These are phyloP conservation scores for Coleophora deauratella DNA, from an alignment of 2,888 invertebrate species.

Conservation along the genomic window DNA sequence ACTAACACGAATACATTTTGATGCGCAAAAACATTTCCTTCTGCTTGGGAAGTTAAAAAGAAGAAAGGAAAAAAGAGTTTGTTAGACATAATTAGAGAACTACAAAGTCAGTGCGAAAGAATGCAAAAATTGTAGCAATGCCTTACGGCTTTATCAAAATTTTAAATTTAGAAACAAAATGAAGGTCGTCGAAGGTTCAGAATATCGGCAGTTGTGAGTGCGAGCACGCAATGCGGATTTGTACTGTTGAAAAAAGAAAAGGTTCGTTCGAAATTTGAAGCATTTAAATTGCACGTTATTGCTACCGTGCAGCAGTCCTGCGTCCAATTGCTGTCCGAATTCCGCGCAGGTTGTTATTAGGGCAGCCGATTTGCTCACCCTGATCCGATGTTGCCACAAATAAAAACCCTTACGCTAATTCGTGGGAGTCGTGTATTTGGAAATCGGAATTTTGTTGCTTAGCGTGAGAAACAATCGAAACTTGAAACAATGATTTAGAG, in stretches of 20 bases:
- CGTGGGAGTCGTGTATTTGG: conserved; percentile 50
- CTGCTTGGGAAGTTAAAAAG: no score
- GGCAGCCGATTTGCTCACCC: conserved; percentile 59
- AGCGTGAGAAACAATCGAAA: conserved; percentile 57
- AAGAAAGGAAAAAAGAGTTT: no score
- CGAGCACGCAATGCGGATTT: conserved; percentile 27
- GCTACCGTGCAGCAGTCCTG: conserved; percentile 65
- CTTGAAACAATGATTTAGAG: conserved; percentile 1
- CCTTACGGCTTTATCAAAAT: not conserved
- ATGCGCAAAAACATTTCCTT: no score
- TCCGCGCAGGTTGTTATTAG: conserved; percentile 62
- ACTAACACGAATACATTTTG: no score
- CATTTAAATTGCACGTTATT: conserved; percentile 72
- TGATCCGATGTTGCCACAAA: conserved; percentile 56
- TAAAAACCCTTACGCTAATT: conserved; percentile 62
- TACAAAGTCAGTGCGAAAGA: no score
- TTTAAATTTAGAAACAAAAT: not conserved
- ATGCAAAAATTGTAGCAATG: no score
- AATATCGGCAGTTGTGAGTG: conserved; percentile 6
- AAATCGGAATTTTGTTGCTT: conserved; percentile 28
- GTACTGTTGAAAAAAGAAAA: conserved; percentile 25
- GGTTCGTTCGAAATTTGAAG: conserved; percentile 63
- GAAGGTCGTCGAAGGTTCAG: conserved; percentile 1
- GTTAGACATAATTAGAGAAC: no score
- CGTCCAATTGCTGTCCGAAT: conserved; percentile 49